Evolutionary conservation across 2,888 invertebrate species (phyloP).

Genomic region (Zhuqinia jingwanae): DNA sequence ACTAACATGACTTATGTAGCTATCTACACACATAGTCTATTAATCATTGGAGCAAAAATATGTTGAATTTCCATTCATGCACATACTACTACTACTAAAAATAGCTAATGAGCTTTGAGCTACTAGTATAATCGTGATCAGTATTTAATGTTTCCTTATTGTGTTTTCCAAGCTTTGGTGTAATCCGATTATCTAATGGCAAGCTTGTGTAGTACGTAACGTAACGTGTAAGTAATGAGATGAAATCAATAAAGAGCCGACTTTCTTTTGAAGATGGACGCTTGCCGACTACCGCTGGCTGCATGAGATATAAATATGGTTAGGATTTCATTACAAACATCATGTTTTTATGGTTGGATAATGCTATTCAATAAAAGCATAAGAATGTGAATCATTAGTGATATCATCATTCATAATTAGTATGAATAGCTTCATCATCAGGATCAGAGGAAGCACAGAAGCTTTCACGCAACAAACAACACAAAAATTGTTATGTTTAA

Average conservation of each 20-base stretch:
- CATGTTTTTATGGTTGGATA: not conserved
- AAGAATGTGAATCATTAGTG: slow-evolving; percentile 13
- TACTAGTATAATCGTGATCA: no score
- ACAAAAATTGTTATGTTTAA: not conserved
- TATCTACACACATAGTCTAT: no score
- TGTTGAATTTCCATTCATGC: no score
- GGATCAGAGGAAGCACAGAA: not conserved
- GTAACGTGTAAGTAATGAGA: not conserved
- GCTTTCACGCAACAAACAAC: not conserved
- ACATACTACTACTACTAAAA: no score
- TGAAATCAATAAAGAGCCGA: slow-evolving; percentile 33
- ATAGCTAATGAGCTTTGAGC: not conserved
- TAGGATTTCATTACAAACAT: no score
- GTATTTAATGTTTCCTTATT: not conserved
- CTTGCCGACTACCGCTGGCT: not conserved
- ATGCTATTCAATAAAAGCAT: not conserved
- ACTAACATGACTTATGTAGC: no score
- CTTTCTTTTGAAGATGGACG: slow-evolving; percentile 17
- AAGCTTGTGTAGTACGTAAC: not conserved
- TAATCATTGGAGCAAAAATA: no score
- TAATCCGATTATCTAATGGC: slow-evolving; percentile 23
- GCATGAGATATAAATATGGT: not conserved
- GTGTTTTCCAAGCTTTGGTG: not conserved
- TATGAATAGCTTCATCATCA: slow-evolving; percentile 1
- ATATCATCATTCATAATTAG: slow-evolving; percentile 30